Evolutionary conservation across 1,140 invertebrate species (phyloP).

Genomic region (Polyergus mexicanus): DNA sequence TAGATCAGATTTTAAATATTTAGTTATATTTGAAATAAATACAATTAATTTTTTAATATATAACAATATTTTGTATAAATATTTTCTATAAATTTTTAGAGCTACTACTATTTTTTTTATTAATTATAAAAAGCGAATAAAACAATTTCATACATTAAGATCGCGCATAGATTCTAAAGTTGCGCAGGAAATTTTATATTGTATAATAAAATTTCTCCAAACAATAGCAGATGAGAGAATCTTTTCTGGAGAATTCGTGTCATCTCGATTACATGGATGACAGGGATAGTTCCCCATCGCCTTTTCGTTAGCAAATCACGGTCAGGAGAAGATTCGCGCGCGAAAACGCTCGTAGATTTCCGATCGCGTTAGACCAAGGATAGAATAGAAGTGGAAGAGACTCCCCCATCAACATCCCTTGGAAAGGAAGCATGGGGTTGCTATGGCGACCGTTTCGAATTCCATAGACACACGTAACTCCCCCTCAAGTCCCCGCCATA

Average conservation of each 20-base stretch:
- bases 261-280: background rate
- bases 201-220: background rate
- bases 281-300: conserved; percentile 10
- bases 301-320: conserved; percentile 47
- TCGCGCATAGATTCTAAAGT: too few relatives aligned
- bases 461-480: conserved; percentile 80
- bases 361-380: conserved; percentile 61
- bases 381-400: conserved; percentile 63
- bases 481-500: conserved; percentile 53
- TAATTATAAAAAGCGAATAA: background rate
- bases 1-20: background rate
- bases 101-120: background rate
- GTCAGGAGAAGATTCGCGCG: conserved; percentile 38
- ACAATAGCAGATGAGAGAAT: background rate
- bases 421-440: conserved; percentile 81
- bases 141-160: background rate
- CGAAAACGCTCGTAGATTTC: conserved; percentile 47
- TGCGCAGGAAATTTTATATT: conserved; percentile 2
- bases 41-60: background rate
- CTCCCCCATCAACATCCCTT: conserved; percentile 76
- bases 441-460: conserved; percentile 84
- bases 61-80: background rate
- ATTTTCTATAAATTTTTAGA: background rate
- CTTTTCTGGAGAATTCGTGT: background rate
- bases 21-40: background rate